Conservation (phyloP, 2,888 invertebrate species). For the Mythimna impura region DNA sequence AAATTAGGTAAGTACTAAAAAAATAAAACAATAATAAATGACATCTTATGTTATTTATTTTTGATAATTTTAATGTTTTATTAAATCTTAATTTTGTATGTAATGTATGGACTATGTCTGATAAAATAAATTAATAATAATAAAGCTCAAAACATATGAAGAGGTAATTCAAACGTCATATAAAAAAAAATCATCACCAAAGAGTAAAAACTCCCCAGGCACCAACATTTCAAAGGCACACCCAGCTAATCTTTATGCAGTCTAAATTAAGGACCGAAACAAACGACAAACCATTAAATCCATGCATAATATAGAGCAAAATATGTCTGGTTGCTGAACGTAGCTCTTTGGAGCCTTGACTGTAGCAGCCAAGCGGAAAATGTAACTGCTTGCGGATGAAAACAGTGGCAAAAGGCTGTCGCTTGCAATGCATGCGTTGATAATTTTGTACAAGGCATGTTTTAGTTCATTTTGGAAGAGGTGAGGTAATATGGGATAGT, state of each 20-base stretch:
- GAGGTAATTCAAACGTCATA: too few species aligned
- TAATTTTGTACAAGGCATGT: conserved; percentile 36
- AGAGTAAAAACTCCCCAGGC: background rate
- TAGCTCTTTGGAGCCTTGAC: conserved; percentile 46
- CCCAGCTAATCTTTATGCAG: background rate
- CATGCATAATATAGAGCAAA: conserved; percentile 23
- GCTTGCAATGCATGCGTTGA: conserved; percentile 48
- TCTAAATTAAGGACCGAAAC: conserved; percentile 27
- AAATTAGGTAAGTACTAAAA: background rate
- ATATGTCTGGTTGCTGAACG: conserved; percentile 46
- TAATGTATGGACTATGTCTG: too few species aligned
- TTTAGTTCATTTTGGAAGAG: conserved; percentile 49
- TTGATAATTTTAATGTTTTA: too few species aligned
- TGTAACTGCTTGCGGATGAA: conserved; percentile 70
- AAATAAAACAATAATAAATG: too few species aligned
- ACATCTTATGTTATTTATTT: too few species aligned
- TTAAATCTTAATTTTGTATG: too few species aligned
- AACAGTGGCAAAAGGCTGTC: conserved; percentile 67
- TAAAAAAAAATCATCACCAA: background rate
- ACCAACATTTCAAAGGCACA: background rate
- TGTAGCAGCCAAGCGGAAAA: conserved; percentile 65
- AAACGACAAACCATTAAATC: conserved; percentile 23
- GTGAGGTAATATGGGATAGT: conserved; percentile 22
- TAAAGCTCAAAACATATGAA: background rate
- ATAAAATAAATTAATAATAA: too few species aligned